Base-by-base conservation (phyloP, 2,888 invertebrate species). In the Platycheirus albimanus region DNA sequence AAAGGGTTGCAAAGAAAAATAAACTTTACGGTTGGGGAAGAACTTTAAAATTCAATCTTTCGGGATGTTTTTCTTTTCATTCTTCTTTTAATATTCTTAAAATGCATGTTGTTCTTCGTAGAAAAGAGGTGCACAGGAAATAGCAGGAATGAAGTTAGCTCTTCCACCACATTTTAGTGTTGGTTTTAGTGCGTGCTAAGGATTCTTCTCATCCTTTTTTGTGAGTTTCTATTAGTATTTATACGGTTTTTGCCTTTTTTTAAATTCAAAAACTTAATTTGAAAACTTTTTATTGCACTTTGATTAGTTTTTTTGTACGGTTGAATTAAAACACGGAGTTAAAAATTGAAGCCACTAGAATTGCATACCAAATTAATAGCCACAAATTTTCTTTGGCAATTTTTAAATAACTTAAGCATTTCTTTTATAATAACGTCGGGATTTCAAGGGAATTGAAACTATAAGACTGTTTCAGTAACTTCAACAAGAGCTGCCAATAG, bases 31-130 rank as follows among this genome's bases (percentile, higher is more conserved):
- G 61, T 61, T 36, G 64, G 6, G 17, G n/a, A 41, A 56, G 47
- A 78, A 79, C 84, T 84, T 84, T 75, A 84, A 84, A 84, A 84
- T 84, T 84, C 84, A 79, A 75, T 79, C 74, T 79, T 75, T 70
- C 74, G 66, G 74, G 74, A 79, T 84, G 83, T 78, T 79, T 83
- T 79, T 75, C 75, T 70, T 70, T 79, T 52, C 74, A 52, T 69
- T 84, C 47, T 66, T 84, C 84, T 70, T 84, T 84, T 61, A 69
- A 49, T 84, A 84, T 84, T 84, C 84, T 8, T 28, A 61, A 63
- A 79, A 75, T 79, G 84, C 74, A 84, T 75, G 38, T 38, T 33
- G 36, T 19, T 41, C 41, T 20, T 20, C 24, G 36, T 6, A 56
- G 38, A 58, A 36, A 2, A 41, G 28, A 11, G 10, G 19, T 54